phyloP scores from a whole-genome alignment of 2,113 vertebrate species.

The Cyanoramphus novaezelandiae region DNA sequence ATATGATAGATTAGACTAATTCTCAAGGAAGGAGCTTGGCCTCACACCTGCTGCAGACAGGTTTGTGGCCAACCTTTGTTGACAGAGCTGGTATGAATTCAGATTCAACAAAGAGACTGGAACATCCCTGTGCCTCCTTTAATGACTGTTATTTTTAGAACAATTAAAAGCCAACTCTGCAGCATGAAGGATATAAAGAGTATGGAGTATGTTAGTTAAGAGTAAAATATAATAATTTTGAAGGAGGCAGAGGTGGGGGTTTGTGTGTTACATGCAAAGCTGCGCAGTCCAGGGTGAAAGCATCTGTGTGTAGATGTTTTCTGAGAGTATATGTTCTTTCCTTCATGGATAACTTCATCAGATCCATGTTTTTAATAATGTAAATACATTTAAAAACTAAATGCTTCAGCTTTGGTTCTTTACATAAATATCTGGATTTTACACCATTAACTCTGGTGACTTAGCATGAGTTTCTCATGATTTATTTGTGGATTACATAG shows the following conservation, averaged over 20 bases:
- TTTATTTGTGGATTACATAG: neutral
- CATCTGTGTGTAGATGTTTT: neutral
- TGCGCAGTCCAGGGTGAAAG: neutral
- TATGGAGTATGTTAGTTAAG: neutral
- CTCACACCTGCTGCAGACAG: conserved; percentile 33
- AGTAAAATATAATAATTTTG: conserved; percentile 27
- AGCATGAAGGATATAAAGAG: conserved; percentile 32
- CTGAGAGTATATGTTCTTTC: neutral
- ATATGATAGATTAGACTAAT: conserved; percentile 45
- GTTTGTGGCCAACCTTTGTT: conserved; percentile 49
- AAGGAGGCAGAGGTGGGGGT: neutral
- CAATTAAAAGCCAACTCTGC: conserved; percentile 45
- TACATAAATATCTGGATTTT: neutral
- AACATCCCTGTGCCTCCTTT: conserved; percentile 38
- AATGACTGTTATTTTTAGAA: conserved; percentile 54
- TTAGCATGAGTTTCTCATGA: neutral
- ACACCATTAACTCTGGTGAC: neutral
- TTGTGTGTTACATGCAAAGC: neutral
- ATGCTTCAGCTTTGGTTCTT: neutral
- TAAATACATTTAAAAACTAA: neutral
- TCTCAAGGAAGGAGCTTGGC: neutral
- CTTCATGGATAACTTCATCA: neutral
- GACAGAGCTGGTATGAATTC: conserved; percentile 44
- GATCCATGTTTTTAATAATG: neutral
- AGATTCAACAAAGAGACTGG: conserved; percentile 10